phyloP scores from a whole-genome alignment of 2,888 invertebrate genomes.

The Amiota minor region DNA sequence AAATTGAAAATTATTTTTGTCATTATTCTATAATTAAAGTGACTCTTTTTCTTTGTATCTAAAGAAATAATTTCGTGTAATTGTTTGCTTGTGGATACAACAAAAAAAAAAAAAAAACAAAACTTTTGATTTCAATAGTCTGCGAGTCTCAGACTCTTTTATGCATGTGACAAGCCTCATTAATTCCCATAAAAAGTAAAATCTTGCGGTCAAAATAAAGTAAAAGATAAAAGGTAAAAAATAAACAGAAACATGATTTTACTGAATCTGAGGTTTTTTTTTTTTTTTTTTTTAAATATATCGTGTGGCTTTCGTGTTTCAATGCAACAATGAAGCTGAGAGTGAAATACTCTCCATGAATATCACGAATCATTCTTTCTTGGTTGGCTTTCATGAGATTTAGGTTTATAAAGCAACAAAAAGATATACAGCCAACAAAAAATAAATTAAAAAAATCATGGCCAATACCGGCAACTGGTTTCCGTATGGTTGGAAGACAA shows the following conservation, averaged over 20 bases:
- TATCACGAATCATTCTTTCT: conserved; percentile 50
- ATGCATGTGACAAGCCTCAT: neutral
- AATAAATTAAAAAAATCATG: conserved; percentile 22
- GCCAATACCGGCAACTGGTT: conserved; percentile 55
- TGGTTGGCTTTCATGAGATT: conserved; percentile 36
- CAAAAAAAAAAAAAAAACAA: too few relatives aligned
- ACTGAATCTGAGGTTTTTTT: neutral
- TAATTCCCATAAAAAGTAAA: neutral
- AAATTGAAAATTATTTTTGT: too few relatives aligned
- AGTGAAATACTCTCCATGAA: conserved; percentile 24
- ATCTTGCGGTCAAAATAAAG: too few relatives aligned
- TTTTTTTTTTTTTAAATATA: neutral
- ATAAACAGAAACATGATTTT: neutral
- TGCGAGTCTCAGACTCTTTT: neutral
- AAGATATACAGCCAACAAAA: conserved; percentile 14
- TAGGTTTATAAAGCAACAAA: conserved; percentile 30
- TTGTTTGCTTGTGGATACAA: too few relatives aligned
- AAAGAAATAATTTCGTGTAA: too few relatives aligned
- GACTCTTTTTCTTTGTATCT: too few relatives aligned
- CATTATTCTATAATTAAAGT: too few relatives aligned
- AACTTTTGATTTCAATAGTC: too few relatives aligned
- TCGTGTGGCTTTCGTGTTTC: neutral
- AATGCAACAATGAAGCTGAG: conserved; percentile 21
- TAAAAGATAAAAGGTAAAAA: conserved; percentile 6
- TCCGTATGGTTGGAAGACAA: conserved; percentile 38